Evolutionary conservation across 2,888 invertebrate species (phyloP), one percentile per base, ranked within the genome.

Genomic region (Melanchra persicariae): DNA sequence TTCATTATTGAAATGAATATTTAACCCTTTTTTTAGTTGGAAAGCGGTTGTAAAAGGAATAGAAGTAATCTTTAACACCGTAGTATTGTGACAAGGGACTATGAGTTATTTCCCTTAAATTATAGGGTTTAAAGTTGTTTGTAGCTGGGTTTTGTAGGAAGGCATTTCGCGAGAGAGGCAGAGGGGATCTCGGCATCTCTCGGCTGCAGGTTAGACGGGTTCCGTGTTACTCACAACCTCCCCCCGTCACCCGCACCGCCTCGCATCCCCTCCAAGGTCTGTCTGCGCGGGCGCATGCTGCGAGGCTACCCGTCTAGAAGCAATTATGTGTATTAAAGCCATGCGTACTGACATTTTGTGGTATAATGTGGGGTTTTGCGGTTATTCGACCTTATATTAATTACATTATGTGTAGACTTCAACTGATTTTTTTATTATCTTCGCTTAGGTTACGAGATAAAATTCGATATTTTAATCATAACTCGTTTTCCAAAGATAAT

Each of bases 141-240:
- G 81, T 37, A 19, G 45, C 71, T 68, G 52, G 5, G 43, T 68
- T 70, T 70, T 70, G 37, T 74, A 65, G 49, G 71, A 79, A 84
- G 90, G 92, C 90, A 94, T 95, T 95, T 95, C 91, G 95, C 95
- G 92, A 93, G 91, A 89, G 87, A 89, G 86, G 89, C 86, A 77
- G 81, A 88, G 87, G 88, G 88, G 85, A 88, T 85, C 91, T 79
- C 90, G 87, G 90, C 87, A 82, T 85, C 85, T 88, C 88, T 88
- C 89, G 89, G 90, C 87, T 91, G 93, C 94, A 93, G 92, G 95
- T 94, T 90, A 90, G 94, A 94, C 95, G 89, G 95, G 95, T 94
- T 95, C 95, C 93, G 95, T 95, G 95, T 95, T 95, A 95, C 95
- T 84, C 95, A 84, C 82, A 69, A 78, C 83, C 83, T 85, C 88